Conservation (phyloP, 2,113 vertebrate genomes). For the Hyperoodon ampullatus region DNA sequence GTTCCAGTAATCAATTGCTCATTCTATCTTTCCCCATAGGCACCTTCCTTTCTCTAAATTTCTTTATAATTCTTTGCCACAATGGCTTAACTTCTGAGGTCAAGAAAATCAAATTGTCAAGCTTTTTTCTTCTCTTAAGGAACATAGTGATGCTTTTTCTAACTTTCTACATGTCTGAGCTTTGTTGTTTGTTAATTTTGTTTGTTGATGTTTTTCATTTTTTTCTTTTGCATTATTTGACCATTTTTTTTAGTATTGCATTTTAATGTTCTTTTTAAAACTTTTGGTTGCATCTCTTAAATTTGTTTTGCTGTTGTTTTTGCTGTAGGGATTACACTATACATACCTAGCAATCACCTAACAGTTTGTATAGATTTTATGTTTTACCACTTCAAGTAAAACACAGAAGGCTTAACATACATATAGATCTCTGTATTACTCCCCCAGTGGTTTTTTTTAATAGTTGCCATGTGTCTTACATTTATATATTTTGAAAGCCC, state of each 20-base stretch:
- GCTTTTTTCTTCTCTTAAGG: background rate
- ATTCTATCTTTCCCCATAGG: background rate
- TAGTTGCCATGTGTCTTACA: constrained; percentile 14
- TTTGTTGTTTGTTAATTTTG: background rate
- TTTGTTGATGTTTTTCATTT: background rate
- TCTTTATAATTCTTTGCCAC: background rate
- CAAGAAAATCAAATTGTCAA: background rate
- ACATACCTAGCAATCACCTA: background rate
- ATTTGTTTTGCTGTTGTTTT: background rate
- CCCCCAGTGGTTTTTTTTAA: background rate
- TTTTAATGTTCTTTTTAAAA: background rate
- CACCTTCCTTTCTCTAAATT: background rate
- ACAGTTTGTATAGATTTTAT: background rate
- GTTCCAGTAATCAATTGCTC: background rate
- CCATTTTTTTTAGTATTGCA: background rate
- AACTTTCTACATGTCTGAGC: background rate
- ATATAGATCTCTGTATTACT: background rate
- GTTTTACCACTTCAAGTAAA: background rate
- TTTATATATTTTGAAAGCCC: background rate
- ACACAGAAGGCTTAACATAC: background rate
- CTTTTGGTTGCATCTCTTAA: background rate
- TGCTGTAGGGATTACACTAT: background rate
- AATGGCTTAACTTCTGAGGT: background rate
- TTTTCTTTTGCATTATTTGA: background rate
- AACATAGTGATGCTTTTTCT: background rate